Evolutionary conservation across 1,140 invertebrate species (phyloP).

Genomic region (Venustaconcha ellipsiformis): DNA sequence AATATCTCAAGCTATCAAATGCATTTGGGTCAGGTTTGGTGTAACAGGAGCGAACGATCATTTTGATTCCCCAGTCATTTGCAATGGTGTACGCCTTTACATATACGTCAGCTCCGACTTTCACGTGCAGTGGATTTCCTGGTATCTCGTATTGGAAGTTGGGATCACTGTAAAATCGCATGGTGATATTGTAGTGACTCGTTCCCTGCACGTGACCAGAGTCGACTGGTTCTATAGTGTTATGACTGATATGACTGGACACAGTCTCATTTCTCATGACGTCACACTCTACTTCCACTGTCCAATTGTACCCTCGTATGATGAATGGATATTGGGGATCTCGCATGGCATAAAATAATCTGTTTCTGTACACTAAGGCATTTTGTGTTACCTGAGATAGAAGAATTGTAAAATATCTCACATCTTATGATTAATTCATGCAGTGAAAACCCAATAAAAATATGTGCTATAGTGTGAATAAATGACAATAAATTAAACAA

Average conservation of each 20-base stretch:
- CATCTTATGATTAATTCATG: too few species aligned
- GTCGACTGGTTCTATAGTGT: not conserved
- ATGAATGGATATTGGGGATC: conserved; percentile 14
- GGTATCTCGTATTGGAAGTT: conserved; percentile 1
- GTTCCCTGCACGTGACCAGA: not conserved
- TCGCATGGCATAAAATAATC: conserved; percentile 3
- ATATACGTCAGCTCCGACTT: conserved; percentile 7
- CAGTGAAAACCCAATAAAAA: too few species aligned
- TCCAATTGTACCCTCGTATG: conserved; percentile 20
- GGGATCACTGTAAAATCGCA: conserved; percentile 12
- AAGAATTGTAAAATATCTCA: too few species aligned
- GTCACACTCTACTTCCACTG: conserved; percentile 17
- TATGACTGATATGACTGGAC: not conserved
- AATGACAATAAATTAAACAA: too few species aligned
- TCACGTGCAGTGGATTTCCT: conserved; percentile 5
- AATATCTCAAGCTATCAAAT: conserved; percentile 6
- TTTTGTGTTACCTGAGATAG: not conserved
- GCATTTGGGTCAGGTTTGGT: conserved; percentile 8
- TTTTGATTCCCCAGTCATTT: conserved; percentile 18
- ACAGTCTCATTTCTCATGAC: conserved; percentile 16
- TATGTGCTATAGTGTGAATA: too few species aligned
- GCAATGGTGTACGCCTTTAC: conserved; percentile 14
- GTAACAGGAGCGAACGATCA: conserved; percentile 17
- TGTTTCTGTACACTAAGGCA: conserved; percentile 12
- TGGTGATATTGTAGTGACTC: conserved; percentile 7